Base-by-base conservation (phyloP, 1,140 invertebrate species). In the Drosophila orosa region DNA sequence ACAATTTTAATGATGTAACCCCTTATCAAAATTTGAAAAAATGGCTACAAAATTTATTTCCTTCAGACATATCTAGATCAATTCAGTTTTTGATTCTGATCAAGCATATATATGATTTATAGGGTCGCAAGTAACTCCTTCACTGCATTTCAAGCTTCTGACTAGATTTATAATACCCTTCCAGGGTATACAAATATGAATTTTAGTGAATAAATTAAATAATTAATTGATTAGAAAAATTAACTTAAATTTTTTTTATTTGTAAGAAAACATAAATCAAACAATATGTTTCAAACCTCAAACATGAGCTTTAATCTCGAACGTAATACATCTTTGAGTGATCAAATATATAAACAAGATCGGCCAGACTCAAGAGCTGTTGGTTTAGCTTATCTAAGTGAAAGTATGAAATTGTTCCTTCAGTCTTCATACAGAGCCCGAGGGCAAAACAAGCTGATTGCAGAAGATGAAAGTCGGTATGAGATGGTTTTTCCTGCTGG, bases 341-440 rank as follows among this genome's bases (percentile, higher is more conserved):
- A 52, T 22, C 19, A 52, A 52, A 52, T 22, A 52, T 52, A 3
- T 0, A 33, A 52, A 52, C 12, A 33, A 31, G 48, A 29, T 2
- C 12, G n/a, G n/a, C 0, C 47, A 19, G 44, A 2, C 15, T 10
- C 25, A 29, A n/a, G 7, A 25, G 3, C 13, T 37, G 9, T 55
- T 55, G 12, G 8, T 54, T 27, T 55, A 48, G 35, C 54, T 31
- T 59, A 62, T 62, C 60, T 31, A 7, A 9, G 10, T 9, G 10
- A 37, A 61, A 58, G 3, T 35, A 10, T 22, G 19, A 33, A 22
- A 22, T 12, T 19, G 6, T 27, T 27, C 1, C 7, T 33, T 35
- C 15, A 62, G 59, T 62, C 13, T 31, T 40, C 13, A 12, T 3
- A 22, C 6, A n/a, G 24, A 31, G 12, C 35, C 13, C 7, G 7